phyloP scores from a whole-genome alignment of 2,113 vertebrate species.

The Myotis brandtii region DNA sequence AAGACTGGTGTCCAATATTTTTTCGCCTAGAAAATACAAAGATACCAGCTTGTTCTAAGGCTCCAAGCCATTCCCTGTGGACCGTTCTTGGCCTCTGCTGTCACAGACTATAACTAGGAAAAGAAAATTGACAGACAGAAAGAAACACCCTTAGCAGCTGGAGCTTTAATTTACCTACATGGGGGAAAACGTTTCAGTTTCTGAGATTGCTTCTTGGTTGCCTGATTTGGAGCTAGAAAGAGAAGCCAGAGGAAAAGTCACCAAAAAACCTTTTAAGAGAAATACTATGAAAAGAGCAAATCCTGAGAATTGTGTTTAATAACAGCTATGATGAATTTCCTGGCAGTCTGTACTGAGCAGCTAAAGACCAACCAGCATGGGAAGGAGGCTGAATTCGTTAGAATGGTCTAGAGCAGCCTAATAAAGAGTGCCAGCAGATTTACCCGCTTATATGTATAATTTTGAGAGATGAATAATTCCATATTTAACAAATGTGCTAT shows the following conservation, averaged over 20 bases:
- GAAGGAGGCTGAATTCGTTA: constrained; percentile 74
- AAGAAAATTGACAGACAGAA: constrained; percentile 71
- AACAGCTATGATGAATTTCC: constrained; percentile 77
- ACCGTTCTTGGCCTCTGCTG: constrained; percentile 66
- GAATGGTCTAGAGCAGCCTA: constrained; percentile 64
- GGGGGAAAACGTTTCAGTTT: constrained; percentile 52
- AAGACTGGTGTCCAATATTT: constrained; percentile 49
- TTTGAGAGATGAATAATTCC: constrained; percentile 77
- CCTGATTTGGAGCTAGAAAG: constrained; percentile 47
- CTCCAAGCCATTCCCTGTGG: constrained; percentile 52
- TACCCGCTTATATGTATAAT: constrained; percentile 75
- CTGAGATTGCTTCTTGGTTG: constrained; percentile 53
- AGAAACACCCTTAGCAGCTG: constrained; percentile 65
- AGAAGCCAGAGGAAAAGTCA: constrained; percentile 68
- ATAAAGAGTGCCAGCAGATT: constrained; percentile 70
- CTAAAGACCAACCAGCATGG: constrained; percentile 70
- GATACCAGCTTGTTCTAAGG: constrained; percentile 60
- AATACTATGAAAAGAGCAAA: constrained; percentile 78
- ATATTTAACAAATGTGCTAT: constrained; percentile 80
- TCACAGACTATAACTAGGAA: constrained; percentile 65
- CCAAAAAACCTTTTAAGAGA: constrained; percentile 67
- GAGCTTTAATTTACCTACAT: constrained; percentile 63
- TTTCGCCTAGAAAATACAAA: constrained; percentile 62
- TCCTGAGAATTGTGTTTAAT: constrained; percentile 78
- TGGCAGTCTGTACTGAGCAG: constrained; percentile 73